Evolutionary conservation across 2,888 invertebrate species (phyloP).

Genomic region (Polyommatus icarus): DNA sequence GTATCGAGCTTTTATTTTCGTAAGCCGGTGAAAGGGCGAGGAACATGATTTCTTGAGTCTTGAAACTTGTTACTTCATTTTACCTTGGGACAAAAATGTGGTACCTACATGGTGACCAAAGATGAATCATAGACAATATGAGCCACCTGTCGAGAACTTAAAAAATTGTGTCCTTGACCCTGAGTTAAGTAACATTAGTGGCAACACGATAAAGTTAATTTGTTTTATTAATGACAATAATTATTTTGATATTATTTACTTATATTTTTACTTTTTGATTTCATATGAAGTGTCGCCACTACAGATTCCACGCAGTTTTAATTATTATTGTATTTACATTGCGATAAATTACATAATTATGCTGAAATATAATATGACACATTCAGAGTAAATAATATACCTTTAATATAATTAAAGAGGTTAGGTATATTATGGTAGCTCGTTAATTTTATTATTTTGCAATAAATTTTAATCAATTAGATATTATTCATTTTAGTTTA

Average conservation of each 20-base stretch:
- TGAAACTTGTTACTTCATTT: not conserved
- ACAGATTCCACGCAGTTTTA: conserved; percentile 25
- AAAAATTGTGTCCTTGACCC: not conserved
- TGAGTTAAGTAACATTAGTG: not conserved
- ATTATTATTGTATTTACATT: conserved; percentile 25
- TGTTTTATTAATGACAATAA: too few relatives aligned
- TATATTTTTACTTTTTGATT: not conserved
- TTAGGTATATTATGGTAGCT: not conserved
- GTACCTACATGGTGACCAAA: not conserved
- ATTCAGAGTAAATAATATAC: conserved; percentile 16
- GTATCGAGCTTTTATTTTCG: conserved; percentile 26
- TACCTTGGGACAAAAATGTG: not conserved
- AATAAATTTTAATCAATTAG: not conserved
- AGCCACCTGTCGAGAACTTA: not conserved
- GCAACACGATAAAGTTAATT: not conserved
- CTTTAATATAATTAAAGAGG: not conserved
- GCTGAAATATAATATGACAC: conserved; percentile 1
- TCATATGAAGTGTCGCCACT: conserved; percentile 33
- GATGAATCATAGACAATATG: not conserved
- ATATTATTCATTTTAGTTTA: not conserved
- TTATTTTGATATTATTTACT: not conserved
- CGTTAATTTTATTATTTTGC: conserved; percentile 2
- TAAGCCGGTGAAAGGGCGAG: not conserved
- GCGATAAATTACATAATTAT: not conserved
- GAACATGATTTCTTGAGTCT: not conserved